These are phyloP conservation scores for Panzeria rudis DNA, from an alignment of 2,888 invertebrate genomes.

Conservation along the genomic window DNA sequence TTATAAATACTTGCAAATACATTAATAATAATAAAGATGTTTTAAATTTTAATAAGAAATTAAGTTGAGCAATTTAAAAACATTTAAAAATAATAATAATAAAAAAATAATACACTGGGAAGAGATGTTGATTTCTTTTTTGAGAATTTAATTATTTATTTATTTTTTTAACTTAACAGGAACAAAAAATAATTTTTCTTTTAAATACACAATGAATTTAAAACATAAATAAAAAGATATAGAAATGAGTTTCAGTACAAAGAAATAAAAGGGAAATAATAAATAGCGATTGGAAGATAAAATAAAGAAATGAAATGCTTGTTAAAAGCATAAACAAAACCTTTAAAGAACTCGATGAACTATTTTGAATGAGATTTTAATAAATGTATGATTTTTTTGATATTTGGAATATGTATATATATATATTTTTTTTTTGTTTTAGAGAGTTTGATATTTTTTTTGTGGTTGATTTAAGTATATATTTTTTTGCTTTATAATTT, in stretches of 20 bases:
- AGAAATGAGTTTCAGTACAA: constrained; percentile 42
- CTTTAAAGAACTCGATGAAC: constrained; percentile 6
- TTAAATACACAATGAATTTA: constrained; percentile 58
- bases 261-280: constrained; percentile 24
- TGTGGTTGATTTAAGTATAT: constrained; percentile 24
- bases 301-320: constrained; percentile 23
- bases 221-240: constrained; percentile 53
- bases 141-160: constrained; percentile 34
- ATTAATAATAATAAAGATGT: constrained; percentile 73
- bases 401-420: constrained; percentile 49
- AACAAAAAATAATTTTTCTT: constrained; percentile 60
- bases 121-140: constrained; percentile 56
- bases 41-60: constrained; percentile 59
- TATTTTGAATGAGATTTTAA: constrained; percentile 34
- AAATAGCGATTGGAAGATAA: constrained; percentile 20
- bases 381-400: not conserved
- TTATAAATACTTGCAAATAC: constrained; percentile 73
- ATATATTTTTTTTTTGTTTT: constrained; percentile 19
- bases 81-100: constrained; percentile 47
- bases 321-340: constrained; percentile 15
- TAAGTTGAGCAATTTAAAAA: constrained; percentile 61
- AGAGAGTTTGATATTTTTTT: constrained; percentile 40
- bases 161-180: constrained; percentile 67
- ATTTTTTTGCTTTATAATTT: constrained; percentile 8
- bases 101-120: constrained; percentile 72